Base-by-base conservation (phyloP, 2,113 vertebrate genomes). In the Eidolon helvum region DNA sequence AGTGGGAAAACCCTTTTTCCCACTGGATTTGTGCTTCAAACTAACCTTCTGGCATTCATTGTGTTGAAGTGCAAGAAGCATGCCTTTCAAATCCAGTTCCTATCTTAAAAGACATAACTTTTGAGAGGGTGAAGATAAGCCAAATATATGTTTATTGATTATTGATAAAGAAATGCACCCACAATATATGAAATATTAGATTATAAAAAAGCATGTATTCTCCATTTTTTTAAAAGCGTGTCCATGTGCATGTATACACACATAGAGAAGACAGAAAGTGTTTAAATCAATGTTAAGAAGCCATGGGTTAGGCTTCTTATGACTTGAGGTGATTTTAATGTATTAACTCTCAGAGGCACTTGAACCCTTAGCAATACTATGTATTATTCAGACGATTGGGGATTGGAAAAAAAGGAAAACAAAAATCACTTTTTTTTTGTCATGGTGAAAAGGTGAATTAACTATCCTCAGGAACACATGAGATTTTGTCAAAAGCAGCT, bases 1-100 rank as follows among this genome's bases (percentile, higher is more conserved):
- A 83, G 66, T 63, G 93, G 93, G 95, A 84, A 97, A 91, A 74
- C 3, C 12, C 3, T 2, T 50, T 50, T 50, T 50, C 50, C 15
- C 15, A 50, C 50, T 50, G 50, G 50, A 50, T 50, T 50, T 50
- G 50, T 50, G 50, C 50, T 50, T 50, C 50, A 50, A 50, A 50
- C 50, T 16, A 50, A 50, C 50, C 50, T 96, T 85, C 95, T 92
- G 85, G 75, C 43, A 71, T 33, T 94, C 16, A 3, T 65, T 61
- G 1, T 48, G 45, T 57, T 45, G 30, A 28, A 75, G 61, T 19
- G 48, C 55, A 43, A 94, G 82, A 78, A 71, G 57, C 33, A 1
- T n/a, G 33, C 93, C 95, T 94, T 94, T 94, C 77, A 50, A 90
- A n/a, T 78, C 48, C 19, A 50, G 72, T 74, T 87, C 59, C 83